Evolutionary conservation across 1,140 invertebrate species (phyloP), one percentile per base, ranked within the genome.

Genomic region (Mesaphorura yosii): DNA sequence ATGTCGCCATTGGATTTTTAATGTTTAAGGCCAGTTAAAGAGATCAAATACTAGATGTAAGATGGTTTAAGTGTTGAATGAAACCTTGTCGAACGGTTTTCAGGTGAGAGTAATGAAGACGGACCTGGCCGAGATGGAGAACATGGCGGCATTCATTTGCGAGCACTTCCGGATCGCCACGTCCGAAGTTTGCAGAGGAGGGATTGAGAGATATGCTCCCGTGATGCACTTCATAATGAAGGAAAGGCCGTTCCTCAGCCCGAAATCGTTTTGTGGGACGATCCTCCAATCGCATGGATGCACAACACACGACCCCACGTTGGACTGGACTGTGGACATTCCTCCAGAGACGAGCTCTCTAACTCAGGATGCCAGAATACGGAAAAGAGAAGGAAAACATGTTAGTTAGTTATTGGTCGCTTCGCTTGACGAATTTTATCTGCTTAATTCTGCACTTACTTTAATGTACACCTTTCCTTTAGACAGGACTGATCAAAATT

Each of bases 261-360:
- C 71, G 0, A 56, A 66, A 15, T 66, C 72, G 22, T 69, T 79
- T 48, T 81, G 78, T 58, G 75, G 74, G 4, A 53, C 79, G 4
- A 28, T 78, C 2, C 56, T 78, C 2, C 78, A 80, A 65, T 41
- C 67, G 63, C 20, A 59, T 45, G 59, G 59, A 12, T 74, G 69
- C 48, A 49, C 65, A 55, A 53, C 68, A 45, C 47, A 68, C 56
- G 56, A 62, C 44, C 39, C 64, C 1, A 59, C 66, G 40, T 71
- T 74, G 56, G 69, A 80, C 12, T 82, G 78, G 78, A 65, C 65
- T 41, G 65, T 81, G 2, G 66, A 73, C 19, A 27, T 60, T 14
- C 44, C 31, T 15, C n/a, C 46, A 31, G 7, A 34, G n/a, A 34
- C 10, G 31, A 10, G n/a, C 31, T n/a, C 31, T 34, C 10, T 34